These are phyloP conservation scores for Gallinago stenura DNA, from an alignment of 2,797 vertebrate species.

Conservation along the genomic window DNA sequence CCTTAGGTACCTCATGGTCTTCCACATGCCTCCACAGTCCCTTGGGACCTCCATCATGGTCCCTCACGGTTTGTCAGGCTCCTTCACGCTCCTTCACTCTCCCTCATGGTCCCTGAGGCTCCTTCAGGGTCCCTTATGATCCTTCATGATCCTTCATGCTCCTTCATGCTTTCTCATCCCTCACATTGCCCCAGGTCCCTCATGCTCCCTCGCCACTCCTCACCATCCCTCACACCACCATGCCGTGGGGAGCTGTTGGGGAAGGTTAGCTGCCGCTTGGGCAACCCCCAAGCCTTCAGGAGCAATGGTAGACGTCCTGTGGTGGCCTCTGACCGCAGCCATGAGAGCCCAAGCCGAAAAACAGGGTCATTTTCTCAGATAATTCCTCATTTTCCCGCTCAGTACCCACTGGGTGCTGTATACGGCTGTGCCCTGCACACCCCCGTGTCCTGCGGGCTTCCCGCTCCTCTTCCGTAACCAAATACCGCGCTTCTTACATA, in stretches of 20 bases:
- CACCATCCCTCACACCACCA: too few species aligned
- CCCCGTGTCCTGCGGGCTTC: fast-evolving
- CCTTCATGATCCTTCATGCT: too few species aligned
- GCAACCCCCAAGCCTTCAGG: neutral
- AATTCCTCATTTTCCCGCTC: fast-evolving
- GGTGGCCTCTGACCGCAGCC: neutral
- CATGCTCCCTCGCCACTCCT: neutral
- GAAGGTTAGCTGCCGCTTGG: fast-evolving
- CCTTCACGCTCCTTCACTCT: too few species aligned
- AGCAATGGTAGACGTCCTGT: neutral
- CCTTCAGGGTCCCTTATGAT: too few species aligned
- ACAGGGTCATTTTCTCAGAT: neutral
- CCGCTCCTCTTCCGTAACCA: fast-evolving
- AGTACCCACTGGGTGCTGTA: fast-evolving
- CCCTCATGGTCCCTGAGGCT: too few species aligned
- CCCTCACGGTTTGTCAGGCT: neutral
- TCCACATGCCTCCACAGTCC: too few species aligned
- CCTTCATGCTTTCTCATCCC: too few species aligned
- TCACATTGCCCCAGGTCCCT: neutral
- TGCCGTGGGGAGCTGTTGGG: neutral
- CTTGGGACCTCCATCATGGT: too few species aligned
- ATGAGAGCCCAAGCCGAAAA: neutral
- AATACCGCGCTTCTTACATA: fast-evolving
- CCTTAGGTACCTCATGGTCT: too few species aligned
- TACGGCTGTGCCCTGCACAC: fast-evolving